Percentiles rank a stretch among this genome's conserved stretches.
These are phyloP conservation scores for Drosophila kanekoi DNA, from an alignment of 2,888 invertebrate species.

Conservation along the genomic window DNA sequence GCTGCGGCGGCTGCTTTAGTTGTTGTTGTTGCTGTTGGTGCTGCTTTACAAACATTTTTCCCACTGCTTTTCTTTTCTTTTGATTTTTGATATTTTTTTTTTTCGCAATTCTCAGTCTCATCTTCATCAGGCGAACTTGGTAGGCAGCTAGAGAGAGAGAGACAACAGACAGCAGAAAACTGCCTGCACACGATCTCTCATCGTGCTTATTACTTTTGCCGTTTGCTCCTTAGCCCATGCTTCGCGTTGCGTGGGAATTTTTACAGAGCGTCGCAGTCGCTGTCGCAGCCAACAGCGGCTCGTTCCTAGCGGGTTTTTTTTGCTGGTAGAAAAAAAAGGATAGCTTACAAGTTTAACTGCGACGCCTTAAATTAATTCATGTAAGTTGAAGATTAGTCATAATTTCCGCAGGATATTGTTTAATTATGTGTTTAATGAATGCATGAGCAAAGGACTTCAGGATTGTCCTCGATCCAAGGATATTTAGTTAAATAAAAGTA, in stretches of 20 bases:
- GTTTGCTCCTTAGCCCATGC: constrained; percentile 40
- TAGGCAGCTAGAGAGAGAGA: constrained; percentile 36
- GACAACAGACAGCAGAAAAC: constrained; percentile 54
- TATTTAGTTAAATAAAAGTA: too few species aligned
- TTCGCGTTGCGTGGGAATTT: constrained; percentile 66
- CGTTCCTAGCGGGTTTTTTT: constrained; percentile 30
- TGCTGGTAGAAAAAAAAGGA: constrained; percentile 28
- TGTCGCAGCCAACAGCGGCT: constrained; percentile 27
- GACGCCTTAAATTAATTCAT: background rate
- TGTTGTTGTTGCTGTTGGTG: too few species aligned
- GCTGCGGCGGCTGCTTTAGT: constrained; percentile 27
- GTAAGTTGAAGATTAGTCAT: constrained; percentile 26
- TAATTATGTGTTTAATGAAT: background rate
- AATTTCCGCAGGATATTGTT: background rate
- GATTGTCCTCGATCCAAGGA: too few species aligned
- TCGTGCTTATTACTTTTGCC: constrained; percentile 55
- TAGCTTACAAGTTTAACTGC: constrained; percentile 12
- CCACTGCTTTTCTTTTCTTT: constrained; percentile 75
- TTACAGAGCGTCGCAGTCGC: constrained; percentile 47
- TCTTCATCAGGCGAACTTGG: constrained; percentile 39
- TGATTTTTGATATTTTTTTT: constrained; percentile 46
- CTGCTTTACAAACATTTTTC: constrained; percentile 67
- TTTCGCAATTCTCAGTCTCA: constrained; percentile 55
- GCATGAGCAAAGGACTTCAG: too few species aligned
- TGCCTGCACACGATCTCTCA: constrained; percentile 60